These are phyloP conservation scores for Glyptemys insculpta DNA, from an alignment of 2,797 vertebrate genomes.

Conservation along the genomic window DNA sequence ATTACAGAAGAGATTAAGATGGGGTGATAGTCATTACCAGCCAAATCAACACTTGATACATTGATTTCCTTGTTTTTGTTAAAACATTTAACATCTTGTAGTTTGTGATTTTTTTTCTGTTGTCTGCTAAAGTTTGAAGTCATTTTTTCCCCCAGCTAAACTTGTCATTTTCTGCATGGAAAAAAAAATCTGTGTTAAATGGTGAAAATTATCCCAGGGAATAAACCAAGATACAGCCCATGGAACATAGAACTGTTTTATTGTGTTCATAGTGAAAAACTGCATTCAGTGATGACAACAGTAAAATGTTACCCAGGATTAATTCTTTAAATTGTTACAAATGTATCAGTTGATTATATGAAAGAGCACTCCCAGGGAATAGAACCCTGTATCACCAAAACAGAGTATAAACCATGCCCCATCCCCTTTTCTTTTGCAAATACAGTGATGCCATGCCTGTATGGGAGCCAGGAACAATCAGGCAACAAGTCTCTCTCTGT, in stretches of 20 bases:
- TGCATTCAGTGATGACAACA: accelerated
- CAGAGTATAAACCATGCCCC: background rate
- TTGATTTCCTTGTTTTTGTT: accelerated
- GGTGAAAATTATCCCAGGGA: background rate
- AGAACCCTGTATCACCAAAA: background rate
- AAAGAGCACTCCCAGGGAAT: background rate
- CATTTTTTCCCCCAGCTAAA: accelerated
- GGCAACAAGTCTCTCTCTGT: background rate
- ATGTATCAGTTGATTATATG: background rate
- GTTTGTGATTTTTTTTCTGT: background rate
- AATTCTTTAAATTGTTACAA: background rate
- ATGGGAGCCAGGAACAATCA: background rate
- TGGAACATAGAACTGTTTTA: background rate
- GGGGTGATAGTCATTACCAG: background rate
- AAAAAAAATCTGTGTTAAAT: background rate
- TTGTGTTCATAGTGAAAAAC: accelerated
- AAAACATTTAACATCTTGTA: background rate
- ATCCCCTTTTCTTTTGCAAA: background rate
- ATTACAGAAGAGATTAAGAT: accelerated
- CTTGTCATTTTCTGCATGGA: background rate
- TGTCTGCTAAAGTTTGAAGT: background rate
- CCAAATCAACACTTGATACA: accelerated
- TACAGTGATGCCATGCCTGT: background rate
- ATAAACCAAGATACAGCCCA: background rate
- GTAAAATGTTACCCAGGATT: background rate